phyloP scores from a whole-genome alignment of 2,888 invertebrate species.

The Trilocha varians region DNA sequence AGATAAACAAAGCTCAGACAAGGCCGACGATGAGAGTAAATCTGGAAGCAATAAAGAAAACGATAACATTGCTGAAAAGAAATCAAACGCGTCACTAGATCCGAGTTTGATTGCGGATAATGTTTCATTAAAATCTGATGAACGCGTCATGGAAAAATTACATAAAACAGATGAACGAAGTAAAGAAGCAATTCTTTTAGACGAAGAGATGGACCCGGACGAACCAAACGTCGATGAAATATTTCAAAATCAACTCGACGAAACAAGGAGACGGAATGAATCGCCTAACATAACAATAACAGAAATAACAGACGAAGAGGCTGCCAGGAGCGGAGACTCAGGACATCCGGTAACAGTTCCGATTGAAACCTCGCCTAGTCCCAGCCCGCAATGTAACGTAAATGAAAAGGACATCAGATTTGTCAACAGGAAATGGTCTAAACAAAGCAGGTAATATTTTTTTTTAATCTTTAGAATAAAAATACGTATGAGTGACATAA shows the following conservation, averaged over 20 bases:
- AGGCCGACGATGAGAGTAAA: conserved; percentile 34
- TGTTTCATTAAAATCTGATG: conserved; percentile 42
- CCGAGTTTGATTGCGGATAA: conserved; percentile 61
- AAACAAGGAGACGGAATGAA: conserved; percentile 39
- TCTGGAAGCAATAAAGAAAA: conserved; percentile 51
- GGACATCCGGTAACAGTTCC: conserved; percentile 37
- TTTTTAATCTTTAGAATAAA: conserved; percentile 15
- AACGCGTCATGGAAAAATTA: conserved; percentile 61
- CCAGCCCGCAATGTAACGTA: conserved; percentile 43
- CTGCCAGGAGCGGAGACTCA: conserved; percentile 30
- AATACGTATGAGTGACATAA: conserved; percentile 56
- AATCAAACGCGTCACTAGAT: conserved; percentile 61
- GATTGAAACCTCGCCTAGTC: conserved; percentile 59
- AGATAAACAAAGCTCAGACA: conserved; percentile 37
- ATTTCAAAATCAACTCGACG: conserved; percentile 56
- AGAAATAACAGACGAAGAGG: conserved; percentile 59
- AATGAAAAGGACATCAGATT: conserved; percentile 37
- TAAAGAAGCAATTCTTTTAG: conserved; percentile 48
- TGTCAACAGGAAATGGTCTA: conserved; percentile 56
- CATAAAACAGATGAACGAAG: conserved; percentile 44
- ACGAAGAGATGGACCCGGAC: conserved; percentile 54
- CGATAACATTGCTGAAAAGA: conserved; percentile 58
- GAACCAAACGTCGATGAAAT: conserved; percentile 62
- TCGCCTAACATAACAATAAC: conserved; percentile 67
- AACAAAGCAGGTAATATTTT: conserved; percentile 59